Conservation (phyloP, 2,888 invertebrate genomes). For the Sarcophaga rosellei region DNA sequence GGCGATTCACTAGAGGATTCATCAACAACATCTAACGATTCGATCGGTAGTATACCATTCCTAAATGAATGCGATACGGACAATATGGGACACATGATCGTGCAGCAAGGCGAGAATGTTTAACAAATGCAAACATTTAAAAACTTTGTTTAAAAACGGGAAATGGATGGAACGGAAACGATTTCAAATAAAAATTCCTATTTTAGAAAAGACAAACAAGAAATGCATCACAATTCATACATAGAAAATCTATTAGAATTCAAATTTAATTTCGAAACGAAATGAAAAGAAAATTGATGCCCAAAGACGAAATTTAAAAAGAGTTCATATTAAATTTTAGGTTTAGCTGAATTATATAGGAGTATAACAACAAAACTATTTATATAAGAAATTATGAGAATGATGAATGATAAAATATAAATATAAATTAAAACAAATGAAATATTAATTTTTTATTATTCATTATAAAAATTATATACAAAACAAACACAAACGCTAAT, state of each 20-base stretch:
- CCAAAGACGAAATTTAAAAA: slow-evolving; percentile 28
- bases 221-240: not conserved
- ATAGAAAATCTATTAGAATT: no score
- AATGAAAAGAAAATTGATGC: slow-evolving; percentile 40
- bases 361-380: slow-evolving; percentile 46
- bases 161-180: slow-evolving; percentile 19
- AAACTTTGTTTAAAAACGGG: slow-evolving; percentile 30
- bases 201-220: not conserved
- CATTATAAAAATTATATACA: slow-evolving; percentile 17
- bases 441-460: slow-evolving; percentile 20
- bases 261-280: not conserved
- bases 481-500: not conserved
- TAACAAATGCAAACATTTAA: slow-evolving; percentile 50
- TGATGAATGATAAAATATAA: slow-evolving; percentile 14
- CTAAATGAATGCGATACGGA: slow-evolving; percentile 65
- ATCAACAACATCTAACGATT: slow-evolving; percentile 65
- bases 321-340: slow-evolving; percentile 46
- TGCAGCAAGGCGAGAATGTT: slow-evolving; percentile 61
- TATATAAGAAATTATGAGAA: slow-evolving; percentile 52
- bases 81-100: slow-evolving; percentile 59
- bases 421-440: not conserved
- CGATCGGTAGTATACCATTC: slow-evolving; percentile 64
- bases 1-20: slow-evolving; percentile 66
- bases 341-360: slow-evolving; percentile 51
- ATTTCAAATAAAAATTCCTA: slow-evolving; percentile 58